A percentile compares a stretch with the other conserved stretches of the same genome.
These are phyloP conservation scores for Chrosomus eos DNA, from an alignment of 2,797 vertebrate species.

Conservation along the genomic window DNA sequence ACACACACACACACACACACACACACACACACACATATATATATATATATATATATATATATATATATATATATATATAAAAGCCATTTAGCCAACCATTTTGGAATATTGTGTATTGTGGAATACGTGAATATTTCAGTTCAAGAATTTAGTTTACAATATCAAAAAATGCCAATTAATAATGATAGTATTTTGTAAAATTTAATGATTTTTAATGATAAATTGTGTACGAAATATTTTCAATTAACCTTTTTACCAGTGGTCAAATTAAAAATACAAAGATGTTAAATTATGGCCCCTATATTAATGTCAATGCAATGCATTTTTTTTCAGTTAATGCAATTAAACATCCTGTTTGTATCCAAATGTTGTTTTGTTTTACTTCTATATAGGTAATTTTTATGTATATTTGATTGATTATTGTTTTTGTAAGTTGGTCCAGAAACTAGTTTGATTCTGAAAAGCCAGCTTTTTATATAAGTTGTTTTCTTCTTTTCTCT, in stretches of 20 bases:
- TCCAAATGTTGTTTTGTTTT: neutral
- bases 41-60: no score
- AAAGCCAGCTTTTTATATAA: neutral
- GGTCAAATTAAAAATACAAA: neutral
- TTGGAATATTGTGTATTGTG: no score
- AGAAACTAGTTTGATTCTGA: neutral
- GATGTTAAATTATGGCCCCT: neutral
- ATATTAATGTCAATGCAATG: neutral
- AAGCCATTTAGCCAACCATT: neutral
- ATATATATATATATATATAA: no score
- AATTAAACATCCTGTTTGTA: neutral
- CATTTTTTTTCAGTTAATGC: neutral
- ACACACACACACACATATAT: no score
- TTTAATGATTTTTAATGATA: neutral
- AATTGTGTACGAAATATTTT: neutral
- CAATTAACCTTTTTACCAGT: neutral
- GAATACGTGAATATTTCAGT: neutral
- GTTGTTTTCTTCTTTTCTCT: neutral
- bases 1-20: no score
- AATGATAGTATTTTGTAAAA: neutral
- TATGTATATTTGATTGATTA: neutral
- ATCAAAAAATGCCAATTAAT: neutral
- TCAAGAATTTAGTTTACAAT: neutral
- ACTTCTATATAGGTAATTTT: neutral
- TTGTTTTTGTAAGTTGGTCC: no score